phyloP scores from a whole-genome alignment of 92 coral and sea anemone species.

The Porites evermanni region DNA sequence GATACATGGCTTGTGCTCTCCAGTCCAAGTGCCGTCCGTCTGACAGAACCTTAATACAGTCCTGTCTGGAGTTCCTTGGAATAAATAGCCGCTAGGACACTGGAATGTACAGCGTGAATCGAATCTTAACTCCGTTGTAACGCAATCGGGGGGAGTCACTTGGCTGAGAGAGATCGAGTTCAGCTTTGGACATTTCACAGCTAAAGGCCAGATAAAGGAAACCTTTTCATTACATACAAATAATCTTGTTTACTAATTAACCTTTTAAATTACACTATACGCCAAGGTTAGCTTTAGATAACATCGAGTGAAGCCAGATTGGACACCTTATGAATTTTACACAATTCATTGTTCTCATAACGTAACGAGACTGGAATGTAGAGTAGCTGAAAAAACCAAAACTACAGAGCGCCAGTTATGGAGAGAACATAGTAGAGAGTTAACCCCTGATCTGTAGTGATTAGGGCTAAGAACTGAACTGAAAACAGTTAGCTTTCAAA shows the following conservation, averaged over 20 bases:
- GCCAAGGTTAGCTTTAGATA: no score
- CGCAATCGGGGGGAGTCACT: conserved; percentile 78
- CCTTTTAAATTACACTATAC: no score
- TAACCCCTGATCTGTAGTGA: no score
- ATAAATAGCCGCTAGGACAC: conserved; percentile 87
- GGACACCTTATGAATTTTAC: no score
- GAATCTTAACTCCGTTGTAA: conserved; percentile 69
- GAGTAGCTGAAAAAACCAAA: no score
- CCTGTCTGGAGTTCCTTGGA: conserved; percentile 64
- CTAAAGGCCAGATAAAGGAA: conserved; percentile 44
- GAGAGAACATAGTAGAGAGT: no score
- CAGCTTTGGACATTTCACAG: conserved; percentile 83
- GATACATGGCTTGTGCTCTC: conserved; percentile 69
- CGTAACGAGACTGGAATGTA: no score
- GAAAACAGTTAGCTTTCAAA: no score
- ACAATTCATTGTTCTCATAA: no score
- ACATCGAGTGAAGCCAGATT: no score
- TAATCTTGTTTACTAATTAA: background rate
- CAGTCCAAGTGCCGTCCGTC: conserved; percentile 81
- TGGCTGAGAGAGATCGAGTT: conserved; percentile 92
- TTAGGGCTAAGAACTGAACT: no score
- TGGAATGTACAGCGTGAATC: conserved; percentile 69
- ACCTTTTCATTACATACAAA: background rate
- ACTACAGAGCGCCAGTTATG: no score
- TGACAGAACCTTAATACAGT: conserved; percentile 67